phyloP scores from a whole-genome alignment of 2,888 invertebrate genomes.

The Antheraea yamamai region DNA sequence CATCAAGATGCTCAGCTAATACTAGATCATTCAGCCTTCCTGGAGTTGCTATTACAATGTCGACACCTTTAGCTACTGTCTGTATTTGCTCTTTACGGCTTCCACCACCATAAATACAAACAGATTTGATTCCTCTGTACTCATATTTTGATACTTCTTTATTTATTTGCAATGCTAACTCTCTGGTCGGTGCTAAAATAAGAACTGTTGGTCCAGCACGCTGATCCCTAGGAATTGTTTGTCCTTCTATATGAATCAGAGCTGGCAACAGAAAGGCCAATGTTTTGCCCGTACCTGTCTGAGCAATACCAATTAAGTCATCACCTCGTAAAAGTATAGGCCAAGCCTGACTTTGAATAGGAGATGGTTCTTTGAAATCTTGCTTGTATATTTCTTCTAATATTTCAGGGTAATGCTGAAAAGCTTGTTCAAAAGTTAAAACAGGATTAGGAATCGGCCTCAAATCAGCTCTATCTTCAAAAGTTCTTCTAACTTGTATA shows the following conservation, averaged over 20 bases:
- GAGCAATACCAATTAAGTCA: constrained; percentile 98
- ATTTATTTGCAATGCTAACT: constrained; percentile 96
- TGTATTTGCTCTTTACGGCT: constrained; percentile 90
- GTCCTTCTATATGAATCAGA: constrained; percentile 95
- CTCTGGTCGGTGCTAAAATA: constrained; percentile 95
- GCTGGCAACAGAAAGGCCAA: constrained; percentile 96
- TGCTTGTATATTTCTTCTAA: constrained; percentile 90
- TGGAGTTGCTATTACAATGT: constrained; percentile 97
- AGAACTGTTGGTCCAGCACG: constrained; percentile 93
- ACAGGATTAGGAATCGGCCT: constrained; percentile 89
- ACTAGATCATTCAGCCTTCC: constrained; percentile 96
- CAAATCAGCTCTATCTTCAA: constrained; percentile 74
- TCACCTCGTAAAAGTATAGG: constrained; percentile 94
- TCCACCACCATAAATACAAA: constrained; percentile 96
- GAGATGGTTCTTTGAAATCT: constrained; percentile 91
- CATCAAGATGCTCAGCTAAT: constrained; percentile 85
- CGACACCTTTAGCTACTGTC: constrained; percentile 88
- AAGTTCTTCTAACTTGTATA: constrained; percentile 87
- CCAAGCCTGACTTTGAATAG: constrained; percentile 97
- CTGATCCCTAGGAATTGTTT: constrained; percentile 86
- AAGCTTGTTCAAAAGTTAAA: constrained; percentile 91
- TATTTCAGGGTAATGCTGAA: constrained; percentile 91
- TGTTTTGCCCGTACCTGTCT: constrained; percentile 97
- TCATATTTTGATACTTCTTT: constrained; percentile 94
- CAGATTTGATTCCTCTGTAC: constrained; percentile 92